Evolutionary conservation across 2,797 vertebrate genomes (phyloP).

Genomic region (Smutsia gigantea): DNA sequence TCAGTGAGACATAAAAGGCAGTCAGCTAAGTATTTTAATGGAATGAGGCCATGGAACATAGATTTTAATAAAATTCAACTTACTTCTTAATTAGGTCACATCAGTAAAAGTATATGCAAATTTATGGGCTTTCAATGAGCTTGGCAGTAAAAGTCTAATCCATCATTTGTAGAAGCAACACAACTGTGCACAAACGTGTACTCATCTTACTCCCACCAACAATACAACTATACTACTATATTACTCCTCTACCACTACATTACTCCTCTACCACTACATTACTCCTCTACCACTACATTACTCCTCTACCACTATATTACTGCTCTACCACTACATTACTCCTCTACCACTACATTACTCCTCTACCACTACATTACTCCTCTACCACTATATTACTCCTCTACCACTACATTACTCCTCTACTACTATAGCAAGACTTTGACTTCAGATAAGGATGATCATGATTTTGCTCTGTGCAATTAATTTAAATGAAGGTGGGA

Average conservation of each 20-base stretch:
- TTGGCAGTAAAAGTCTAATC: constrained; percentile 80
- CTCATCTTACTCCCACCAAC: constrained; percentile 63
- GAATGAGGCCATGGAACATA: constrained; percentile 45
- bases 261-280: background rate
- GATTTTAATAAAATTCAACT: constrained; percentile 83
- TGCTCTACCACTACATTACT: background rate
- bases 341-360: background rate
- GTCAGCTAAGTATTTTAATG: constrained; percentile 62
- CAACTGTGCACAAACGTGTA: background rate
- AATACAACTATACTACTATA: constrained; percentile 1
- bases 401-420: background rate
- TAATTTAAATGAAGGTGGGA: background rate
- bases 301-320: background rate
- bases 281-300: background rate
- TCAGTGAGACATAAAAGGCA: constrained; percentile 74
- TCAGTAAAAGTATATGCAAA: constrained; percentile 84
- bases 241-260: background rate
- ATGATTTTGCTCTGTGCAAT: background rate
- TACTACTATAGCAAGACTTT: background rate
- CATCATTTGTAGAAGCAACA: constrained; percentile 77
- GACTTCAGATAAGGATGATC: background rate
- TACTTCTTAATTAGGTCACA: constrained; percentile 85
- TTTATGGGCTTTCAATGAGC: constrained; percentile 82
- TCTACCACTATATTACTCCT: background rate
- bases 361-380: background rate